Conservation (phyloP, 64 coral and sea anemone species). For the Stichodactyla mertensii region DNA sequence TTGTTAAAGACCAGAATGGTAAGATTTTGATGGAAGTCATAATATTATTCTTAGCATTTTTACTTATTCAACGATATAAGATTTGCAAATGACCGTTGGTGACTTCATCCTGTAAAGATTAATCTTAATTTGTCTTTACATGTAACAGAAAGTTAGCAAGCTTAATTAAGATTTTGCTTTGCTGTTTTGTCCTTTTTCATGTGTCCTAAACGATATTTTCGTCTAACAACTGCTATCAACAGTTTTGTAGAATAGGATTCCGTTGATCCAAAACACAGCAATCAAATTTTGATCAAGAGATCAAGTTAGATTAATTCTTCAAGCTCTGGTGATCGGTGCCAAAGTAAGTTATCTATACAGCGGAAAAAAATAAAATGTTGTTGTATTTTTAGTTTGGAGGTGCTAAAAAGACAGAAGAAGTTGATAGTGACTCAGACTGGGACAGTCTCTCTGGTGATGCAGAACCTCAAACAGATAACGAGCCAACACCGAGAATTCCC, state of each 20-base stretch:
- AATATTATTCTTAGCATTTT: background rate
- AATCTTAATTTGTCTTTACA: no score
- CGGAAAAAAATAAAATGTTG: background rate
- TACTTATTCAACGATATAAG: background rate
- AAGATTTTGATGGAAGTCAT: background rate
- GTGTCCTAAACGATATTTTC: no score
- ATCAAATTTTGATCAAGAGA: no score
- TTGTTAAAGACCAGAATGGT: background rate
- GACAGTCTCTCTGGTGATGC: slow-evolving; percentile 83
- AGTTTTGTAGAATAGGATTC: no score
- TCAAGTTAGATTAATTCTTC: no score
- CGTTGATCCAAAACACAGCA: no score
- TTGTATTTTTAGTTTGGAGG: background rate
- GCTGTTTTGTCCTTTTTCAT: no score
- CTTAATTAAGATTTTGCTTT: no score
- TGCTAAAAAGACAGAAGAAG: background rate
- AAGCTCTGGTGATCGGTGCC: no score
- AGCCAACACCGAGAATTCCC: slow-evolving; percentile 39
- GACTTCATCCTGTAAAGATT: background rate
- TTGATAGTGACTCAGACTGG: slow-evolving; percentile 85
- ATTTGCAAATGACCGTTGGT: background rate
- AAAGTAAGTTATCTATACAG: background rate
- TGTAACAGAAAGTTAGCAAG: no score
- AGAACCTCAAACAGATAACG: slow-evolving; percentile 51
- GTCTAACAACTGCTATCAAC: no score